A percentile compares a stretch with the other conserved stretches of the same genome.
phyloP scores from a whole-genome alignment of 2,113 vertebrate genomes.

The Cyanocitta stelleri region DNA sequence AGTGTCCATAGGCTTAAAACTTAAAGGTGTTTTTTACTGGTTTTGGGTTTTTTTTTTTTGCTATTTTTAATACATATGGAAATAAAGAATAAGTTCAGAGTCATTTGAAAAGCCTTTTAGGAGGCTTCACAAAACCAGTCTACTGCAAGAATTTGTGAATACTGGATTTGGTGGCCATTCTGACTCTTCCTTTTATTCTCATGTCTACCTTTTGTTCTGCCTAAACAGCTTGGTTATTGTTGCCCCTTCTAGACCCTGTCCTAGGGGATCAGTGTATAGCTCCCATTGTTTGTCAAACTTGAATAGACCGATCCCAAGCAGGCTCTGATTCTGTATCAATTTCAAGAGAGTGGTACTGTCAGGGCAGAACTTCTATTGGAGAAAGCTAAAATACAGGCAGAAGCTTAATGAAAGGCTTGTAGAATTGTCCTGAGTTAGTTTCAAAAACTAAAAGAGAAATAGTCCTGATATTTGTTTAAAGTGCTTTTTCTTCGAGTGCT shows the following conservation, averaged over 20 bases:
- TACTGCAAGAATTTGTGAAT: not conserved
- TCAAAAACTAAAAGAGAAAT: not conserved
- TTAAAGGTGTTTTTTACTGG: not conserved
- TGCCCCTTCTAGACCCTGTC: not conserved
- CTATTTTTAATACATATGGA: not conserved
- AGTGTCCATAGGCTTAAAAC: not conserved
- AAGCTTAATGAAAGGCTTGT: not conserved
- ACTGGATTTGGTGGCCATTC: not conserved
- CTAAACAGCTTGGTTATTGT: not conserved
- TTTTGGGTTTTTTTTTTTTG: not conserved
- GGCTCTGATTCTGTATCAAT: not conserved
- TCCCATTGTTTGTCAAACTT: not conserved
- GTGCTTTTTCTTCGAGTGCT: not conserved
- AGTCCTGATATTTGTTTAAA: not conserved
- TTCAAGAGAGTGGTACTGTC: not conserved
- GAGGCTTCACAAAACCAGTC: not conserved
- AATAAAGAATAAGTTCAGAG: not conserved
- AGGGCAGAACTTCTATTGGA: not conserved
- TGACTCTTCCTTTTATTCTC: not conserved
- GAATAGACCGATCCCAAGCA: not conserved
- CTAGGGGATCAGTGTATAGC: not conserved
- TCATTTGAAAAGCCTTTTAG: not conserved
- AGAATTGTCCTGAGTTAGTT: not conserved
- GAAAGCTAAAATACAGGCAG: not conserved
- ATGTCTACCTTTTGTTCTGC: not conserved